Evolutionary conservation across 2,113 vertebrate genomes (phyloP), one percentile per base, ranked within the genome.

Genomic region (Hyla sarda): DNA sequence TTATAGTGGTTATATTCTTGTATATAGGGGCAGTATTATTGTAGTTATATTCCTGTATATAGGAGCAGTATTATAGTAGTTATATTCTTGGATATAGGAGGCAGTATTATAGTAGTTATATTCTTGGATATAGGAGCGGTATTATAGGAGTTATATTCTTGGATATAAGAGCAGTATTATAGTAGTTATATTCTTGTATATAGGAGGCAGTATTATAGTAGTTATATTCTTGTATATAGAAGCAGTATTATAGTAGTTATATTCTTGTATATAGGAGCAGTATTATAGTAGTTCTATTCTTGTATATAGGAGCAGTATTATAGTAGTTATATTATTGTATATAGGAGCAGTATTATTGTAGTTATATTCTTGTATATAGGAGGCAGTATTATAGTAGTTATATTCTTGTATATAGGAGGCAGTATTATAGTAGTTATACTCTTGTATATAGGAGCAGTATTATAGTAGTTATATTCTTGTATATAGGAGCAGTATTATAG

Each of bases 241-340:
- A 30, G 62, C 30, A 67, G 62, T 67, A 67, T 67, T 67, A 67
- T 67, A 32, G 62, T 67, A 67, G 62, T 67, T 67, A 67, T 67
- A 67, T 67, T 67, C 62, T 32, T 67, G 62, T 67, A 67, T 13
- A 32, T 34, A 67, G 28, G 62, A 28, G 62, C 30, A 67, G 62
- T 67, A 71, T 71, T 71, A 71, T 71, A 71, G 67, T 71, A 71
- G 67, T 71, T 71, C 37, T 71, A 71, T 71, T 67, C 62, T 67
- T 67, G 62, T 67, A 67, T 13, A 67, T 67, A 32, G 62, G 47
- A 5, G 62, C 62, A 67, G 62, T 67, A 67, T 67, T 67, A 67
- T 67, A 67, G 28, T 67, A 67, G 28, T 67, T 67, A 67, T 67
- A 67, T 67, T 71, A 16, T 71, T 71, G 30, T 71, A 71, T 16